These are phyloP conservation scores for Phoeniculus purpureus DNA, from an alignment of 2,797 vertebrate genomes.

Conservation along the genomic window DNA sequence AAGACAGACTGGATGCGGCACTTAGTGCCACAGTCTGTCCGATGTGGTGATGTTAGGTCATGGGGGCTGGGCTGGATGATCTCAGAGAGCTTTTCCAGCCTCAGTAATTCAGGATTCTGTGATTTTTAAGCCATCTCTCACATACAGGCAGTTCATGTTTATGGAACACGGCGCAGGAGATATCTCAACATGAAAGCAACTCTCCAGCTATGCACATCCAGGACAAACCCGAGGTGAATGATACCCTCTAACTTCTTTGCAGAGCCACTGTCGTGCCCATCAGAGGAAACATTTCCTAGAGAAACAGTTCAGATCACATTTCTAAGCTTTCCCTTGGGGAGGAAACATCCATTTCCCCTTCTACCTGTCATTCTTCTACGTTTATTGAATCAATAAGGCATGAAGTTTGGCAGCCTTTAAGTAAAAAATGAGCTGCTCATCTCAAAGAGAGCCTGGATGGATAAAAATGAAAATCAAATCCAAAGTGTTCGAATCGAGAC, in stretches of 20 bases:
- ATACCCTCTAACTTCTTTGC: neutral
- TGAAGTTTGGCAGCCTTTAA: slow-evolving; percentile 19
- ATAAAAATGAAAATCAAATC: neutral
- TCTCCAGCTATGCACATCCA: neutral
- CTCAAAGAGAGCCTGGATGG: neutral
- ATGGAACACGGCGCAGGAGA: neutral
- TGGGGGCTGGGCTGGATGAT: no score
- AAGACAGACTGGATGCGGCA: no score
- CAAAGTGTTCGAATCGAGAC: neutral
- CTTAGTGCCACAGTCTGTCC: no score
- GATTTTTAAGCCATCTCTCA: neutral
- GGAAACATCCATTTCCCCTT: slow-evolving; percentile 37
- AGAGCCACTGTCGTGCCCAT: neutral
- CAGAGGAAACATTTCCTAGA: slow-evolving; percentile 15
- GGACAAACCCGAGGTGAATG: neutral
- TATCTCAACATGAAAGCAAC: neutral
- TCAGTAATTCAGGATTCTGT: no score
- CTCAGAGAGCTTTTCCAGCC: no score
- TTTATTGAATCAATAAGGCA: slow-evolving; percentile 28
- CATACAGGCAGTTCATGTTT: neutral
- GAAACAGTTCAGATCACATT: slow-evolving; percentile 19
- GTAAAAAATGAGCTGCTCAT: slow-evolving; percentile 37
- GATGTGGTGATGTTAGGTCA: no score
- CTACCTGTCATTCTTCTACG: slow-evolving; percentile 27
- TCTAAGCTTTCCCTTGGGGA: slow-evolving; percentile 28